phyloP scores from a whole-genome alignment of 2,888 invertebrate genomes.

The Trisateles emortualis region DNA sequence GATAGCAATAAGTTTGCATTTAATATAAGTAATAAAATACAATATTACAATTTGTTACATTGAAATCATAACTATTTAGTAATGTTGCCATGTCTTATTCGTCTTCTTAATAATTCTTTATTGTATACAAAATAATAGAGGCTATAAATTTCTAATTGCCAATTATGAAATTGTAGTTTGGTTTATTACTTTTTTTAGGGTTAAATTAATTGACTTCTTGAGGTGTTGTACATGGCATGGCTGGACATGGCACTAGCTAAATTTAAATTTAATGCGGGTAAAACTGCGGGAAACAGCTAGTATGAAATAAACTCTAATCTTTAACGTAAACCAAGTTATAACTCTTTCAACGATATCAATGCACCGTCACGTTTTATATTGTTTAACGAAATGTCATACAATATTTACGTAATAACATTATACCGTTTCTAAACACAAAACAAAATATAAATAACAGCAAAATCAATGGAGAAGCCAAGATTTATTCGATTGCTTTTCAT shows the following conservation, averaged over 20 bases:
- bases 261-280: too few relatives aligned
- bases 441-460: constrained; percentile 3
- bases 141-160: too few relatives aligned
- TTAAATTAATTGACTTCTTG: too few relatives aligned
- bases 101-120: not conserved
- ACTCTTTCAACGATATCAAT: constrained; percentile 1
- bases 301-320: not conserved
- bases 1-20: constrained; percentile 25
- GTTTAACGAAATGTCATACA: not conserved
- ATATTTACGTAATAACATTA: constrained; percentile 2
- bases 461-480: not conserved
- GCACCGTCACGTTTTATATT: constrained; percentile 1
- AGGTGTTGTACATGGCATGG: too few relatives aligned
- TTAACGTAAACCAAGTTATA: not conserved
- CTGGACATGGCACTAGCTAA: too few relatives aligned
- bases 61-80: not conserved
- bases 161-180: too few relatives aligned
- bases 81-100: not conserved
- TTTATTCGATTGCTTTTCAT: constrained; percentile 8
- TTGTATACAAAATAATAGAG: not conserved
- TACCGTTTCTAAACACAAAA: not conserved
- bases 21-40: constrained; percentile 18
- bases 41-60: not conserved
- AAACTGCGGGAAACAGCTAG: not conserved
- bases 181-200: too few relatives aligned